Base-by-base conservation (phyloP, 2,888 invertebrate species). In the Ganaspis brasiliensis region DNA sequence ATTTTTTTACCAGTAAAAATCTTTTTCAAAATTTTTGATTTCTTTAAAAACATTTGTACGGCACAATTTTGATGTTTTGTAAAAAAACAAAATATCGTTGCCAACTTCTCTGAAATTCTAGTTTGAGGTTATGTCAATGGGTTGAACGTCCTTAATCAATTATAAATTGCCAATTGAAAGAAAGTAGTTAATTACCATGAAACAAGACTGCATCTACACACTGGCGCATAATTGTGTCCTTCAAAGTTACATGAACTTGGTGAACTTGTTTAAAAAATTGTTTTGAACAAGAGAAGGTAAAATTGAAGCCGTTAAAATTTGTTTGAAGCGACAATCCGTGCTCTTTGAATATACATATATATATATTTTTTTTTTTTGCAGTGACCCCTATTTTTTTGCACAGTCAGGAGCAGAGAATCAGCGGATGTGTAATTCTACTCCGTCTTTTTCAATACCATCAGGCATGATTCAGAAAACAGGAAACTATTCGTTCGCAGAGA, bases 381-480 rank as follows among this genome's bases (percentile, higher is more conserved):
- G 1, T 37, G 61, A 37, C 61, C 61, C 61, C 37, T 63, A 40
- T 40, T 37, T 63, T 61, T 63, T 63, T 63, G 56, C 59, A 49
- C n/a, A 49, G 14, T 45, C 40, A 57, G 37, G 56, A 67, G 31
- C 56, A 24, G 70, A 19, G 40, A 70, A 70, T 57, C 40, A 70
- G 24, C 74, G 74, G 74, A 70, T 70, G 70, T 26, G 74, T 49
- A 71, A 75, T 71, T 67, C 74, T 56, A 75, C 35, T 49, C 57
- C 24, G 74, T 21, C 70, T 75, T 75, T 57, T 56, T 75, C 76
- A 57, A 63, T 55, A 61, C 35, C 37, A 37, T 37, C 45, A 40
- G 59, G 56, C 82, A 75, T 86, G 86, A 86, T 84, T 86, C 86
- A 86, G 79, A 81, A 81, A 84, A 83, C 83, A 83, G 86, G 86